These are phyloP conservation scores for Acanthaster planci DNA, from an alignment of 35 echinoderm and acorn worm genomes.

Conservation along the genomic window DNA sequence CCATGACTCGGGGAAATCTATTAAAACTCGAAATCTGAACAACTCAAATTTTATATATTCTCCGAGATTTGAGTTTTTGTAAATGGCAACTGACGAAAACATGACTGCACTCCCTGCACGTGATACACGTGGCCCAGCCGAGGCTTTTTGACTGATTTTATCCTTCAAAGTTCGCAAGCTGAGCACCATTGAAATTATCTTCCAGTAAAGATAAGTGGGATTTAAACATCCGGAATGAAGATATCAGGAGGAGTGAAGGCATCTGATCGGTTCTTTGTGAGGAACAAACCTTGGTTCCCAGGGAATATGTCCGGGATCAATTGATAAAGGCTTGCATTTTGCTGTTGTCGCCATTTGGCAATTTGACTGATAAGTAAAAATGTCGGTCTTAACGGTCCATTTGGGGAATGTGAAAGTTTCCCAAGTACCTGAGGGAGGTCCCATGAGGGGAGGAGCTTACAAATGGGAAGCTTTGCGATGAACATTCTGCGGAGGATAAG, in stretches of 20 bases:
- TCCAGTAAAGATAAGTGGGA: neutral
- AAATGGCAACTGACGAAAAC: too few relatives aligned
- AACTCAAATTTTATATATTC: too few relatives aligned
- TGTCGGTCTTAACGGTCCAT: neutral
- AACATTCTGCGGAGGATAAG: constrained; percentile 20
- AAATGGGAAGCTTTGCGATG: neutral
- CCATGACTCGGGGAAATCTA: too few relatives aligned
- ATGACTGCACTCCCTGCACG: too few relatives aligned
- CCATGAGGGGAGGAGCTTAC: constrained; percentile 39
- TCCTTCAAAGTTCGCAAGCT: too few relatives aligned
- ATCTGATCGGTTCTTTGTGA: constrained; percentile 42
- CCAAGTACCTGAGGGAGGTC: constrained; percentile 27
- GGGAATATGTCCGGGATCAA: constrained; percentile 18
- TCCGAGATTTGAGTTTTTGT: too few relatives aligned
- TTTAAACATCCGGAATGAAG: constrained; percentile 30
- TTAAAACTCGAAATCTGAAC: too few relatives aligned
- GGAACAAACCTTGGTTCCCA: constrained; percentile 19
- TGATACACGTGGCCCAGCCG: too few relatives aligned
- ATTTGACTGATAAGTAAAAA: constrained; percentile 51
- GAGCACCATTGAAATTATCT: constrained; percentile 46
- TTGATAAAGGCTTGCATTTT: constrained; percentile 29
- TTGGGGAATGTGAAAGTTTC: neutral
- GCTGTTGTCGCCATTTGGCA: constrained; percentile 9
- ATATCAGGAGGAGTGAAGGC: constrained; percentile 5
- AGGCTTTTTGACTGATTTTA: too few relatives aligned